These are phyloP conservation scores for Phortica magna DNA, from an alignment of 2,888 invertebrate genomes.

Conservation along the genomic window DNA sequence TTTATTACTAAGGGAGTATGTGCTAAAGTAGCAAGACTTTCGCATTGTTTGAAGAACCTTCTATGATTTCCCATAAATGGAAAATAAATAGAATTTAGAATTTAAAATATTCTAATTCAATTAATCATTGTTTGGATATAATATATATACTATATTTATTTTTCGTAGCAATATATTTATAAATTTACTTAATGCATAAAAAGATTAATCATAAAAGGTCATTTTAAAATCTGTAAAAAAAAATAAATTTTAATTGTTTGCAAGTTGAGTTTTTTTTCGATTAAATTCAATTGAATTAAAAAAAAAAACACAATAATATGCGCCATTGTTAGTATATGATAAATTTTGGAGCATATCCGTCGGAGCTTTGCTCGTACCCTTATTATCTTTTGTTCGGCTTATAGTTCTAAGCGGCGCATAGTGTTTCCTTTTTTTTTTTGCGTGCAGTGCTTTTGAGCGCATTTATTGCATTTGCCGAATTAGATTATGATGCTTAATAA, in stretches of 20 bases:
- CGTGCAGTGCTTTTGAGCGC: neutral
- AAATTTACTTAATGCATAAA: too few relatives aligned
- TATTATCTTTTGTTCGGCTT: neutral
- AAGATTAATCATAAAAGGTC: too few relatives aligned
- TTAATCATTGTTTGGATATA: too few relatives aligned
- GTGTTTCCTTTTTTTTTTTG: neutral
- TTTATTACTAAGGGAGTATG: neutral
- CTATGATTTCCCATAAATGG: too few relatives aligned
- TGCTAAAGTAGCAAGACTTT: neutral
- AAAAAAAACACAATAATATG: neutral
- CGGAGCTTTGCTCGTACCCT: neutral
- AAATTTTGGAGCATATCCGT: neutral
- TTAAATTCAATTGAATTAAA: neutral
- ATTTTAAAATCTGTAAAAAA: too few relatives aligned
- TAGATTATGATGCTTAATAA: constrained; percentile 58
- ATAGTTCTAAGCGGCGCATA: neutral
- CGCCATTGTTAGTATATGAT: constrained; percentile 1
- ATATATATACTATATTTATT: too few relatives aligned
- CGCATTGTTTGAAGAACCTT: neutral
- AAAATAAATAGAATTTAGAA: too few relatives aligned
- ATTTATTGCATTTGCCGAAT: constrained; percentile 42
- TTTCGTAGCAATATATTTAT: too few relatives aligned
- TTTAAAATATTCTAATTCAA: too few relatives aligned
- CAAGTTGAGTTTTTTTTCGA: neutral
- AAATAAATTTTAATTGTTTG: too few relatives aligned